A percentile compares a stretch with the other conserved stretches of the same genome.
Conservation (phyloP, 2,797 vertebrate species). For the Clarias platycephalus region DNA sequence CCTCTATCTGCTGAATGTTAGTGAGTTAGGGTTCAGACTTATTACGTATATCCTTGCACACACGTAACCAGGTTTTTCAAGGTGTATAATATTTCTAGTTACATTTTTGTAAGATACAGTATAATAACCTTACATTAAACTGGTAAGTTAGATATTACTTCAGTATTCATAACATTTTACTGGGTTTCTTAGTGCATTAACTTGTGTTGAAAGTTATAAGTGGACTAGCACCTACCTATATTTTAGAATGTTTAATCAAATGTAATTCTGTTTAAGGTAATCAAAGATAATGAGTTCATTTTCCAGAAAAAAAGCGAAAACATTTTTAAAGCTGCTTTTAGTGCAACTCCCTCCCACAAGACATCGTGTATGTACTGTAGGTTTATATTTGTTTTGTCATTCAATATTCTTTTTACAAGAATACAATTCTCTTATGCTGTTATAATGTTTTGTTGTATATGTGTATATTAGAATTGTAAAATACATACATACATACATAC, state of each 20-base stretch:
- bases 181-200: background rate
- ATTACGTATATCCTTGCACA: background rate
- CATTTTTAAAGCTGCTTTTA: background rate
- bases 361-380: background rate
- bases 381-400: background rate
- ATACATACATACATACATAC: too few relatives aligned
- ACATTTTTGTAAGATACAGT: background rate
- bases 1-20: slow-evolving; percentile 23
- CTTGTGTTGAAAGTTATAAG: background rate
- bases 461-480: too few relatives aligned
- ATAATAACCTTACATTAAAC: background rate
- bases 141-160: background rate
- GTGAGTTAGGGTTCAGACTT: slow-evolving; percentile 35
- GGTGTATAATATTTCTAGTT: background rate
- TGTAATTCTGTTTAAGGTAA: background rate
- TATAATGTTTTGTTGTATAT: background rate
- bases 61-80: background rate
- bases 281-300: background rate
- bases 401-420: background rate
- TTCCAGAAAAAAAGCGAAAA: background rate
- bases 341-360: background rate
- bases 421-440: background rate
- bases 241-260: background rate
- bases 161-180: background rate
- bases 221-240: background rate